Evolutionary conservation across 2,888 invertebrate species (phyloP), one percentile per base, ranked within the genome.

Genomic region (Hymenopus coronatus): DNA sequence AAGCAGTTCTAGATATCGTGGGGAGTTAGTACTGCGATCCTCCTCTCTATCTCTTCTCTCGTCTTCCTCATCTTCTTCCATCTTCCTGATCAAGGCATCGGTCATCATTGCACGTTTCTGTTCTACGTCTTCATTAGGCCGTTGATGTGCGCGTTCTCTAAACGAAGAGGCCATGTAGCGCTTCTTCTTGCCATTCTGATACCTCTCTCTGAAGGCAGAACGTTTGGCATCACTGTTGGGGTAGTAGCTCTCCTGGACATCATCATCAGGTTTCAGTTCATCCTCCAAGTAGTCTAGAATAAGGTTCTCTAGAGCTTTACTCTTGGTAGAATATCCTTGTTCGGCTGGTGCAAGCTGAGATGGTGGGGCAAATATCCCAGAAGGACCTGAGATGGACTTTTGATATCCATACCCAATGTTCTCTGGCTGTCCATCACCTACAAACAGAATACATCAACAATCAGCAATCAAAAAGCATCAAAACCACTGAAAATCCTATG

Each of bases 1-100:
- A 85, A 96, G 92, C 28, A 95, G 93, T 84, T 94, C 92, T 9
- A 94, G 94, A 91, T 95, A 95, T 1, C 93, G 94, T 83, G 93
- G 92, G 33, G 92, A 82, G 46, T 91, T 91, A 83, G 93, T 92
- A 40, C 92, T 82, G 46, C 91, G 91, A 46, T 90, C 91, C 28
- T 92, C 93, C 82, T 92, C 88, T 92, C 91, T 86, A 92, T 89
- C 84, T 83, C 87, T 28, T 70, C 54, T 81, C 27, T 92, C 92
- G 40, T 90, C 91, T 81, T 92, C 92, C 82, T 92, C 89, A 82
- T 92, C 91, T 84, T 92, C 90, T 82, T 89, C 89, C 82, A 90
- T 85, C 15, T 89, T 86, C 27, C 87, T 83, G n/a, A 93, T 90
- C 28, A 92, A 91, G 84, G 92, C 91, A 88, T 93, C 92, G 30